Conservation (phyloP, 2,113 vertebrate genomes). For the Rhinoderma darwinii region DNA sequence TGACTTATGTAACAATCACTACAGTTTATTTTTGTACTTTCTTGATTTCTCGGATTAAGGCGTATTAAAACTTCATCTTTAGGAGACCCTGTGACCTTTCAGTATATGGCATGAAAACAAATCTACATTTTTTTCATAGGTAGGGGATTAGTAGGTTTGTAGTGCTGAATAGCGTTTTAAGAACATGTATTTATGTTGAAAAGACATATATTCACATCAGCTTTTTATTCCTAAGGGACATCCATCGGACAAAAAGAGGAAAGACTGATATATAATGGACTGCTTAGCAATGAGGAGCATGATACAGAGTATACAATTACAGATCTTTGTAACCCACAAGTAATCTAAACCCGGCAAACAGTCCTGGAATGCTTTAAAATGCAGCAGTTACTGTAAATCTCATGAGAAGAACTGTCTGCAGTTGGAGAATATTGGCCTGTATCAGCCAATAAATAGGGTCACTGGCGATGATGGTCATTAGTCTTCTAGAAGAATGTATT, state of each 20-base stretch:
- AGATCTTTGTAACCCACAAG: background rate
- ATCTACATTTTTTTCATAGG: background rate
- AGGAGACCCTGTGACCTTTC: background rate
- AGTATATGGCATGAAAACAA: no score
- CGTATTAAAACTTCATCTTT: background rate
- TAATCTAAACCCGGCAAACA: background rate
- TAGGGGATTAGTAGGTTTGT: background rate
- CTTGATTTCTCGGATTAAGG: background rate
- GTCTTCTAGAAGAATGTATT: conserved; percentile 35
- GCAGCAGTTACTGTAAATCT: background rate
- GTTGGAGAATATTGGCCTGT: background rate
- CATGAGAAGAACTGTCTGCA: background rate
- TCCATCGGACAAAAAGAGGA: no score
- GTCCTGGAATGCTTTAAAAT: background rate
- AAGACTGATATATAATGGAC: no score
- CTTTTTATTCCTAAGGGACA: background rate
- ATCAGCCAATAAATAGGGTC: conserved; percentile 9
- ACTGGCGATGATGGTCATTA: conserved; percentile 1
- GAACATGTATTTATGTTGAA: no score
- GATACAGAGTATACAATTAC: background rate
- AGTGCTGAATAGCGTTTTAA: no score
- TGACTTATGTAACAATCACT: background rate
- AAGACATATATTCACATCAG: background rate
- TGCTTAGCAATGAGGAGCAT: background rate
- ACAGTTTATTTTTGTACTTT: background rate